Evolutionary conservation across 2,113 vertebrate genomes (phyloP), one percentile per base, ranked within the genome.

Genomic region (Clarias macrocephalus): DNA sequence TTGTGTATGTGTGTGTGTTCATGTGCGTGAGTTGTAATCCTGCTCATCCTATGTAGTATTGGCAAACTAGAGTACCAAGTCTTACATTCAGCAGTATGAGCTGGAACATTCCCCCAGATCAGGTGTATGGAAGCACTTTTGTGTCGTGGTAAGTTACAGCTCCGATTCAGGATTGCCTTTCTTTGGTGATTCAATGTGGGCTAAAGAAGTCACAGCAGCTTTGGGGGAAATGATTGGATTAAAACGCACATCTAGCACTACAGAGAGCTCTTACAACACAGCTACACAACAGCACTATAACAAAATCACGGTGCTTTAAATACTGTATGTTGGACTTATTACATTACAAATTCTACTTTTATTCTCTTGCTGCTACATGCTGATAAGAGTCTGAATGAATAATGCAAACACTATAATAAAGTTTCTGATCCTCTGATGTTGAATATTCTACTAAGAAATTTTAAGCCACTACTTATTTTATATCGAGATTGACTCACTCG

Each of bases 1-100:
- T 0, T 42, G 42, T 48, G 48, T 48, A 7, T 48, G 48, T 48
- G 48, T 48, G 48, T 48, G 48, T 48, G 48, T 48, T 6, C 8
- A 7, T 75, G 93, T 87, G 88, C 88, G 80, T 10, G 80, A 62
- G 54, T 52, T 72, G 72, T 92, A 93, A 94, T 94, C 92, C 91
- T 89, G 80, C 91, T 92, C 90, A 92, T 92, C 88, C 85, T 9
- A 48, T 48, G 7, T 48, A 48, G 48, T 8, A 72, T 8, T 72
- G 19, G 18, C 8, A 72, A 37, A 18, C 33, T 42, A 72, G 18
- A 72, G 30, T 37, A 72, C 33, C 21, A 37, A 3, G 1, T 72
- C 68, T 33, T 72, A 30, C 13, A 30, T 30, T 68, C n/a, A 30
- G 18, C 7, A 72, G 18, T 21, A 37, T 19, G 18, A 37, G 33